phyloP scores from a whole-genome alignment of 2,113 vertebrate species.

The Clupea harengus region DNA sequence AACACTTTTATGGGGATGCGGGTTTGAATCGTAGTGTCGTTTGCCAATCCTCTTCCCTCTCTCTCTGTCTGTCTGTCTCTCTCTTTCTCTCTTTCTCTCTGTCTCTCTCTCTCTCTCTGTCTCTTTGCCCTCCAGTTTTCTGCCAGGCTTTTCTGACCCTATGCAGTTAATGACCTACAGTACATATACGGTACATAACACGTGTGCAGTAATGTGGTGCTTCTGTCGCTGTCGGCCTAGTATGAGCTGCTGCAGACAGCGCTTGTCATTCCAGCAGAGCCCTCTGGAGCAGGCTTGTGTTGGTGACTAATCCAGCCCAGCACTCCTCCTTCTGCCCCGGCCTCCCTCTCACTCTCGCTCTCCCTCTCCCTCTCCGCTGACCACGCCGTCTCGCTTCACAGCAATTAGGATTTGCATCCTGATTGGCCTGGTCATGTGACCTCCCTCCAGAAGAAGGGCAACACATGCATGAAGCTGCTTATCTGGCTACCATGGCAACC shows the following conservation, averaged over 20 bases:
- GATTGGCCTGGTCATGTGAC: constrained; percentile 33
- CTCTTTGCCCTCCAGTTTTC: too few relatives aligned
- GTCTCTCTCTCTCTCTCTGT: neutral
- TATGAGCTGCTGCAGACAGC: neutral
- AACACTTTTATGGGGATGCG: neutral
- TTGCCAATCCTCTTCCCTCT: neutral
- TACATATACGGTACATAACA: neutral
- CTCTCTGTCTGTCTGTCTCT: neutral
- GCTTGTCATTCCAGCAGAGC: neutral
- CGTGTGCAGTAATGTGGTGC: neutral
- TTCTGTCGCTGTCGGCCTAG: neutral
- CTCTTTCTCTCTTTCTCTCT: neutral
- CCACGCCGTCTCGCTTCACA: constrained; percentile 32
- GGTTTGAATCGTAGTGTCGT: neutral
- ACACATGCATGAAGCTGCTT: constrained; percentile 18
- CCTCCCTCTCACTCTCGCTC: neutral
- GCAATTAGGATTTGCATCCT: constrained; percentile 48
- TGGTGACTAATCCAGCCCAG: neutral
- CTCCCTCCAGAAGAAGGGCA: constrained; percentile 29
- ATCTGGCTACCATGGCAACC: constrained; percentile 27
- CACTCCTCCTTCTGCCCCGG: neutral
- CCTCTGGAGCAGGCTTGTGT: neutral
- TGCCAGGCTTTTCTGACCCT: neutral
- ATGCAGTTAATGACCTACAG: neutral
- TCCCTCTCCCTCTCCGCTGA: constrained; percentile 17